Conservation (phyloP, 2,797 vertebrate species). For the Clarias laeviceps region DNA sequence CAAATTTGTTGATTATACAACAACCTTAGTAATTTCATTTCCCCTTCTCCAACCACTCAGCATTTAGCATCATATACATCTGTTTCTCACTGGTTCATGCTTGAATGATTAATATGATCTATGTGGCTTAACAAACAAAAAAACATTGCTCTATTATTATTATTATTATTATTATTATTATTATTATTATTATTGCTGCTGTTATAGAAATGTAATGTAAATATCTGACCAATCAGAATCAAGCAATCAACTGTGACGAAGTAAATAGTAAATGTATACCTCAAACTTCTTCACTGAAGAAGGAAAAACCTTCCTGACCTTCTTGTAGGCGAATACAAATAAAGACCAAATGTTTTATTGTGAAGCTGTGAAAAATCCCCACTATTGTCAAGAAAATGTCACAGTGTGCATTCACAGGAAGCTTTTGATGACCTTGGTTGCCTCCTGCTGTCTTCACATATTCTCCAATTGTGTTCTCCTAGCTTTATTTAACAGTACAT, state of each 20-base stretch:
- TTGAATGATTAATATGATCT: too few species aligned
- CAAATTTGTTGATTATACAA: too few species aligned
- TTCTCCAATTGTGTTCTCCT: slow-evolving; percentile 17
- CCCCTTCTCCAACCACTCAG: too few species aligned
- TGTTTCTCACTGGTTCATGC: too few species aligned
- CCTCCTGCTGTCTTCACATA: slow-evolving; percentile 5
- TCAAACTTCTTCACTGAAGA: not conserved
- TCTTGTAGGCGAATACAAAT: not conserved
- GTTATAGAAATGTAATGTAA: not conserved
- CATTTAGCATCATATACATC: too few species aligned
- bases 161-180: too few species aligned
- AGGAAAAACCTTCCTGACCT: not conserved
- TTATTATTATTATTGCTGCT: not conserved
- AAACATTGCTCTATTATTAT: too few species aligned
- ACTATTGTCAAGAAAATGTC: slow-evolving; percentile 30
- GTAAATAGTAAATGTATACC: not conserved
- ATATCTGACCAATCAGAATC: not conserved
- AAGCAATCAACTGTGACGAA: not conserved
- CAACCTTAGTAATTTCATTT: too few species aligned
- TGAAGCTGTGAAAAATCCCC: not conserved
- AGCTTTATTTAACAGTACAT: slow-evolving; percentile 30
- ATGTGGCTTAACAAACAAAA: too few species aligned
- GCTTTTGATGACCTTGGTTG: slow-evolving; percentile 9
- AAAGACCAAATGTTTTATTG: not conserved
- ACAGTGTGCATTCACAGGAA: not conserved